A percentile compares a stretch with the other conserved stretches of the same genome.
These are phyloP conservation scores for Gastrophysa polygoni DNA, from an alignment of 2,888 invertebrate genomes.

Conservation along the genomic window DNA sequence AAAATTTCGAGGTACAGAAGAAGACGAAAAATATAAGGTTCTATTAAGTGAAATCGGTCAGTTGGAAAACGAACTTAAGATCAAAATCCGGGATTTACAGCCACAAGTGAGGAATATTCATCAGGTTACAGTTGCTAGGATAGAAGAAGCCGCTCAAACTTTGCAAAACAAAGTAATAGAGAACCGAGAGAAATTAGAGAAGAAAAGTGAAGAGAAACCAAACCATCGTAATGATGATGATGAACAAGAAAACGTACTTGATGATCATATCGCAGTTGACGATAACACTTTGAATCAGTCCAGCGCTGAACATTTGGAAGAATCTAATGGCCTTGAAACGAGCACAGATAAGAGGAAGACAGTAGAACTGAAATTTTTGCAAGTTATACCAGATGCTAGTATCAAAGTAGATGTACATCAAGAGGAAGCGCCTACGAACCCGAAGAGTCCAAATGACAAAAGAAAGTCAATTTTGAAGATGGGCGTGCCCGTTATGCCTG, in stretches of 20 bases:
- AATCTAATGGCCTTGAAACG: constrained; percentile 20
- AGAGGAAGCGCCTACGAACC: background rate
- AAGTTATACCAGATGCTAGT: constrained; percentile 26
- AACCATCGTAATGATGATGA: constrained; percentile 4
- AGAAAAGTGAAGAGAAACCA: constrained; percentile 11
- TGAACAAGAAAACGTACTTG: too few species aligned
- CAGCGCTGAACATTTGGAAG: constrained; percentile 7
- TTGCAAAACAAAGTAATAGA: constrained; percentile 37
- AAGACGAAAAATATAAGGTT: constrained; percentile 33
- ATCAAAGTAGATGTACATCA: constrained; percentile 18
- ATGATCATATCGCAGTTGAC: background rate
- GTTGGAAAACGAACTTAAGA: constrained; percentile 33
- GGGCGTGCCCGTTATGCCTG: constrained; percentile 44
- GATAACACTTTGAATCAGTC: constrained; percentile 3
- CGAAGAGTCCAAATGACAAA: constrained; percentile 30
- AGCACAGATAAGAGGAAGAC: constrained; percentile 33
- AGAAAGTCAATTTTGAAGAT: constrained; percentile 42
- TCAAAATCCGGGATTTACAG: constrained; percentile 37
- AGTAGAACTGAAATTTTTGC: constrained; percentile 40
- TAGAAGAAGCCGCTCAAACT: constrained; percentile 35
- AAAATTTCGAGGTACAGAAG: constrained; percentile 40
- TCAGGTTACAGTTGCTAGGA: constrained; percentile 34
- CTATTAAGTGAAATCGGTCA: constrained; percentile 34
- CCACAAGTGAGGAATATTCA: constrained; percentile 40
- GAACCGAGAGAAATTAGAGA: constrained; percentile 31